Conservation (phyloP, 2,113 vertebrate species). For the Amblyopsis rosae region DNA sequence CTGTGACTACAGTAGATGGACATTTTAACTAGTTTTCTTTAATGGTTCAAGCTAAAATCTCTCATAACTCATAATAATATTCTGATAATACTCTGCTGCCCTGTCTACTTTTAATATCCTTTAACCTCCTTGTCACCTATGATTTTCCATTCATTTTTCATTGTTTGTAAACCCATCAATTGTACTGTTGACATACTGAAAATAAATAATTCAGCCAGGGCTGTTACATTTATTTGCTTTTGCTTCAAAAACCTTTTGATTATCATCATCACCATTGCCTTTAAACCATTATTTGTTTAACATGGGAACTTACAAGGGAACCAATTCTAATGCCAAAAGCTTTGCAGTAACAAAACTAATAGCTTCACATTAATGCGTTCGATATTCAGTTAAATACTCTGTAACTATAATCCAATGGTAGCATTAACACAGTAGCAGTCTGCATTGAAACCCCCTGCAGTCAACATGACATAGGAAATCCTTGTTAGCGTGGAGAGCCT, state of each 20-base stretch:
- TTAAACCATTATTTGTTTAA: no score
- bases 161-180: constrained; percentile 11
- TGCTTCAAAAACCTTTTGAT: no score
- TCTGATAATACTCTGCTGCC: neutral
- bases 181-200: constrained; percentile 1
- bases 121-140: constrained; percentile 7
- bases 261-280: no score
- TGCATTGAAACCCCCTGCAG: constrained; percentile 6
- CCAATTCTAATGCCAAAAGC: no score
- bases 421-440: constrained; percentile 22
- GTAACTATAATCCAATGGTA: constrained; percentile 20
- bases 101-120: constrained; percentile 1
- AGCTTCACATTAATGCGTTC: no score
- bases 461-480: neutral
- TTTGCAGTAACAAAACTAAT: no score
- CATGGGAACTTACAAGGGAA: no score
- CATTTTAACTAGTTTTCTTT: neutral
- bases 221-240: no score
- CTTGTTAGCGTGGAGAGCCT: constrained; percentile 11
- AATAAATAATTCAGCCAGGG: neutral
- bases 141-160: constrained; percentile 41
- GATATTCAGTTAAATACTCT: constrained; percentile 7
- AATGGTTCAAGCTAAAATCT: neutral
- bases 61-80: neutral
- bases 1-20: neutral